A percentile compares a stretch with the other conserved stretches of the same genome.
Evolutionary conservation across 2,113 vertebrate genomes (phyloP).

Genomic region (Rhagologus leucostigma): DNA sequence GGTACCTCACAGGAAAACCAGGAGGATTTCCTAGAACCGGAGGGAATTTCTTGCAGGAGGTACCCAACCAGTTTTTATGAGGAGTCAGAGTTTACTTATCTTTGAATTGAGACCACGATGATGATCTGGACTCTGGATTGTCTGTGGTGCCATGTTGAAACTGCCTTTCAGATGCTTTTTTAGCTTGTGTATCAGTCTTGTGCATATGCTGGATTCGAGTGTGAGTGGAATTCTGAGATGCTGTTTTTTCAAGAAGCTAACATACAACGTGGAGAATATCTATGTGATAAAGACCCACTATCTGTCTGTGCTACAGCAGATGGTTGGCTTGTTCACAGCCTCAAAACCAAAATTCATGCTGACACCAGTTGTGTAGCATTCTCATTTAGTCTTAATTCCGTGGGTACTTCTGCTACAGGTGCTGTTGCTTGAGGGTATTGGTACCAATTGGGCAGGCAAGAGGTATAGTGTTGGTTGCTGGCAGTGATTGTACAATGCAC

Average conservation of each 20-base stretch:
- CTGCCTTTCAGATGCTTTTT: neutral
- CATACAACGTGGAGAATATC: neutral
- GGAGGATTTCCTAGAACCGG: neutral
- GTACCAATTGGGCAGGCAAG: neutral
- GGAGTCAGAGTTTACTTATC: neutral
- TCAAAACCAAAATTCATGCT: neutral
- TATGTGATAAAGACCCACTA: neutral
- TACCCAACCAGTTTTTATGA: neutral
- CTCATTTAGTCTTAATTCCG: neutral
- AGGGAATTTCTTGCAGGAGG: neutral
- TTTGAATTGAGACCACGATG: neutral
- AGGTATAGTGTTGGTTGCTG: neutral
- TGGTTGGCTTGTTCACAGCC: neutral
- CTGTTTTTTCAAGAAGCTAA: neutral
- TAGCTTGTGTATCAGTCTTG: neutral
- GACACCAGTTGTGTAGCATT: neutral
- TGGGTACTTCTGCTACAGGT: neutral
- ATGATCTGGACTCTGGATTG: neutral
- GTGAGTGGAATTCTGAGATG: neutral
- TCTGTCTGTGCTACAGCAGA: neutral
- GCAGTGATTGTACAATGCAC: neutral
- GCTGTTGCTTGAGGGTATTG: neutral
- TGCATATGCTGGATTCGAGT: neutral
- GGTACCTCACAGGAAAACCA: neutral
- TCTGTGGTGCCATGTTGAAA: neutral